Evolutionary conservation across 2,888 invertebrate species (phyloP), one percentile per base, ranked within the genome.

Genomic region (Athalia rosae): DNA sequence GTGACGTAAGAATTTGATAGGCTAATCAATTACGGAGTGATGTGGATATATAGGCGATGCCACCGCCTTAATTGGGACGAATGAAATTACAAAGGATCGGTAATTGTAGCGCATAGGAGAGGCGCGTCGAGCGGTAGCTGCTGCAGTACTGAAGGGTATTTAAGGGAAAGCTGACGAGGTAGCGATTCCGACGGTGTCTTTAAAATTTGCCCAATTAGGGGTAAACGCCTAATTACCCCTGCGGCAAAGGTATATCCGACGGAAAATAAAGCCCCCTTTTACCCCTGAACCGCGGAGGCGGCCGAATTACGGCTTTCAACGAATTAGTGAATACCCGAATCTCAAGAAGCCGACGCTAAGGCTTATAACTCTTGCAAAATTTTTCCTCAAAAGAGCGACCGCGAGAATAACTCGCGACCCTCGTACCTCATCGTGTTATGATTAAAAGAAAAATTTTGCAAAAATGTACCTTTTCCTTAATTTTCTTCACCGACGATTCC

Each of bases 281-380:
- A 28, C 28, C 28, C 1, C 28, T 28, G 2, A 28, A 28, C 28
- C 28, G 28, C 28, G 28, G 28, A 28, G 28, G 71, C 43, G 58
- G 45, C 45, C 45, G 58, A 67, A 67, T 67, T 28, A 53, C 53
- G 71, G 71, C 71, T 13, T 71, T 71, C 58, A 56, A 71, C 71
- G 58, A 50, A 71, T 71, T 71, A 71, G 71, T 71, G 58, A 71
- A 71, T 58, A 50, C 71, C 58, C 71, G 58, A 71, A 13, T 9
- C 71, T 71, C 56, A 7, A 56, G 71, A 71, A 58, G 13, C 45
- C 56, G n/a, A 28, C 28, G 28, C 28, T 58, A 50, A 58, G 41
- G 56, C 56, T 71, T 58, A 71, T 71, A 71, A 71, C 71, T 71
- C 71, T 58, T 71, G 71, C 58, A 58, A 71, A 50, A 58, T 53